Conservation (phyloP, 1,140 invertebrate genomes). For the Arion vulgaris region DNA sequence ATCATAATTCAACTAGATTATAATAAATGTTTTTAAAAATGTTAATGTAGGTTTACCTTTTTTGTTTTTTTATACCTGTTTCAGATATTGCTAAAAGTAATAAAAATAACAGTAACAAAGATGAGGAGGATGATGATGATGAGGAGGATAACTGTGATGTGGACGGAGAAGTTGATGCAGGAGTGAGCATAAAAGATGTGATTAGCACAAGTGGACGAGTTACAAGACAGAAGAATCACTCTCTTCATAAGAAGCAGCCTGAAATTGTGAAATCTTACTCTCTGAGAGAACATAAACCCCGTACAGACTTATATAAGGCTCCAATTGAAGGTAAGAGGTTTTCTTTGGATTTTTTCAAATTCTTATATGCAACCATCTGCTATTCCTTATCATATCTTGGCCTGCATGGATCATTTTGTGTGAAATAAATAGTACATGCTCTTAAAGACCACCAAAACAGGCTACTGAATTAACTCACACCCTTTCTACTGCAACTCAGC, state of each 20-base stretch:
- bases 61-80: neutral
- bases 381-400: neutral
- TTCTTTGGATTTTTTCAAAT: neutral
- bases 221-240: slow-evolving; percentile 63
- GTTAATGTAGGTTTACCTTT: too few species aligned
- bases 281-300: slow-evolving; percentile 69
- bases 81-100: slow-evolving; percentile 45
- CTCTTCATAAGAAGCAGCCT: slow-evolving; percentile 37
- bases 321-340: slow-evolving; percentile 62
- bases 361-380: neutral
- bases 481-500: too few species aligned
- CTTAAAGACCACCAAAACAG: too few species aligned
- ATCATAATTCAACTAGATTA: too few species aligned
- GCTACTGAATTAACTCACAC: too few species aligned
- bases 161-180: slow-evolving; percentile 47
- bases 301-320: slow-evolving; percentile 64
- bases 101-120: slow-evolving; percentile 31
- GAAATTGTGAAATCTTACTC: slow-evolving; percentile 56
- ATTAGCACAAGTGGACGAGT: slow-evolving; percentile 63
- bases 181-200: slow-evolving; percentile 50
- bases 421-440: too few species aligned
- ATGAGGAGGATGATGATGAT: slow-evolving; percentile 37
- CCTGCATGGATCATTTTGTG: neutral
- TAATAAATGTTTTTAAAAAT: too few species aligned
- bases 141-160: slow-evolving; percentile 34